Evolutionary conservation across 2,888 invertebrate species (phyloP), one percentile per base, ranked within the genome.

Genomic region (Lasioglossum pauxillum): DNA sequence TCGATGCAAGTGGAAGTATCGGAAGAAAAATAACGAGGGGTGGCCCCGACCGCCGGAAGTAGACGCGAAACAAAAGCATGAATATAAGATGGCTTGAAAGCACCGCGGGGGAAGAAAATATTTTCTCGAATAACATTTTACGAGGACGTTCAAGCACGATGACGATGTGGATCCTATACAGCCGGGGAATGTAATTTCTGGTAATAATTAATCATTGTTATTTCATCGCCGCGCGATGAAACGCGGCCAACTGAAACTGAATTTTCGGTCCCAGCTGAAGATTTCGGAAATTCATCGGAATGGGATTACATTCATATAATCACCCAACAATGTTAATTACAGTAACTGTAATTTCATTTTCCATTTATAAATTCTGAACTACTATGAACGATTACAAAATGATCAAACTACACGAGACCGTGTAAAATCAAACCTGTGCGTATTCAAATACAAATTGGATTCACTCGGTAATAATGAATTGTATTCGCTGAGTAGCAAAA

Each of bases 81-180:
- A 83, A 85, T 85, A 85, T 80, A 80, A 85, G 84, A 84, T 76
- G 84, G 75, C 72, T 73, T 53, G 73, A 76, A 84, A 84, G 84
- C 57, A 64, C 73, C 75, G 64, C 53, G 53, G 46, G 64, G 38
- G n/a, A 64, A 46, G 64, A 79, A 79, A 75, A 84, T 76, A 77
- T 79, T 85, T 80, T 84, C 84, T 57, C 73, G 72, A 46, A 73
- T 80, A 79, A 80, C 41, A 78, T 82, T 82, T 78, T 60, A 71
- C 69, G 83, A 49, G 19, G 44, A 67, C 31, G 44, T 31, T n/a
- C n/a, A 35, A 27, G 38, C 38, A 44, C 73, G 64, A 53, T 14
- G 64, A 44, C 12, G 76, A 76, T 31, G 73, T 23, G 23, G 60
- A 69, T 77, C 60, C 67, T 31, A 16, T 38, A 38, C 35, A 60